These are phyloP conservation scores for Drosophila yakuba DNA, from an alignment of 1,140 invertebrate genomes.

Conservation along the genomic window DNA sequence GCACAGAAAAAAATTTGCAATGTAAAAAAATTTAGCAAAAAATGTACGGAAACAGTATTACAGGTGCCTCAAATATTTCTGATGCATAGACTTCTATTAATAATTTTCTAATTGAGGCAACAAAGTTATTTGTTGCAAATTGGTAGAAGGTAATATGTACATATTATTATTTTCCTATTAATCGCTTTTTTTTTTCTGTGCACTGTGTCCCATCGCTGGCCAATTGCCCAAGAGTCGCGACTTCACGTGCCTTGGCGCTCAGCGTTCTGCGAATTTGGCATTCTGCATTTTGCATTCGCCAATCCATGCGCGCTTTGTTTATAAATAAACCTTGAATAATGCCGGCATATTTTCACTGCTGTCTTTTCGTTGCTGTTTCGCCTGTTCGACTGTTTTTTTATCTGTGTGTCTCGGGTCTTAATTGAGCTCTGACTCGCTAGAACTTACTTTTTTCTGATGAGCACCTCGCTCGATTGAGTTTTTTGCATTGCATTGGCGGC, in stretches of 20 bases:
- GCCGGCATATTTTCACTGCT: constrained; percentile 52
- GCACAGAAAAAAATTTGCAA: neutral
- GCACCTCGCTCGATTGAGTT: neutral
- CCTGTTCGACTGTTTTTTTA: constrained; percentile 20
- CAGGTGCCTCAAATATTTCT: neutral
- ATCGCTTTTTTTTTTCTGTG: neutral
- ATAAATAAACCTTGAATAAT: constrained; percentile 75
- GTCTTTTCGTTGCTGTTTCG: constrained; percentile 9
- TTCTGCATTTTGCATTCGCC: constrained; percentile 44
- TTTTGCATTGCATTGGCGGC: constrained; percentile 10
- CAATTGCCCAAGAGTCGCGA: constrained; percentile 50
- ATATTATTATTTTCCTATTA: neutral
- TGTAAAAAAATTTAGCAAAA: neutral
- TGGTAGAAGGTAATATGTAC: too few relatives aligned
- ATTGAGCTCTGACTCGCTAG: constrained; percentile 40
- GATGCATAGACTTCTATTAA: neutral
- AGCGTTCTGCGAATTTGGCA: constrained; percentile 40
- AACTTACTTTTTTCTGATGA: constrained; percentile 9
- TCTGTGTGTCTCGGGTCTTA: constrained; percentile 15
- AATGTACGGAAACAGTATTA: too few relatives aligned
- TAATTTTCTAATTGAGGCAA: too few relatives aligned
- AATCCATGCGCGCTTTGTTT: constrained; percentile 58
- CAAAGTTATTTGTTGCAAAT: too few relatives aligned
- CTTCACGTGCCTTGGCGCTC: constrained; percentile 57
- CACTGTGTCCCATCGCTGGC: constrained; percentile 45